Percentiles rank a stretch among this genome's conserved stretches.
phyloP scores from a whole-genome alignment of 2,888 invertebrate genomes.

The Mycalesis mineus region DNA sequence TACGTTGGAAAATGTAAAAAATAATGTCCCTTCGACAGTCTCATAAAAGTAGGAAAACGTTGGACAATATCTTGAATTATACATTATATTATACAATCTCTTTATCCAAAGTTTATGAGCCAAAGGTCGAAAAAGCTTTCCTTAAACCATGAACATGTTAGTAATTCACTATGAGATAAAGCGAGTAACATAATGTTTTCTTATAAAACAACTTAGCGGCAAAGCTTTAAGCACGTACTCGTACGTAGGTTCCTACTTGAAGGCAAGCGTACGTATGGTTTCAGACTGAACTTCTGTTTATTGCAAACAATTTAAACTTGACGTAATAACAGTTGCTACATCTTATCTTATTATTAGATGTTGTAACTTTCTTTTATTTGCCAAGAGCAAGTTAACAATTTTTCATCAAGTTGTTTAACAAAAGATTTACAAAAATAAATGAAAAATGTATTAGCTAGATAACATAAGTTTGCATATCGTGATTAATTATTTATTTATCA shows the following conservation, averaged over 20 bases:
- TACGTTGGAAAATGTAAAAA: no score
- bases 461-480: no score
- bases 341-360: neutral
- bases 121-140: no score
- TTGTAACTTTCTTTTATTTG: neutral
- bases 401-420: neutral
- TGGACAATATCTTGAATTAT: no score
- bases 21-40: no score
- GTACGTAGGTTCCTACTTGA: no score
- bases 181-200: constrained; percentile 6
- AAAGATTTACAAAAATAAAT: no score
- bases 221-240: constrained; percentile 5
- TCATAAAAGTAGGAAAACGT: no score
- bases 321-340: neutral
- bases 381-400: neutral
- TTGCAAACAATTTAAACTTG: constrained; percentile 6
- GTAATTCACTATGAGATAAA: neutral
- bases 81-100: no score
- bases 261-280: neutral
- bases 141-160: neutral
- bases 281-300: constrained; percentile 9
- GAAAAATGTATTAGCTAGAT: no score
- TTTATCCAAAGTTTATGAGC: no score
- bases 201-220: constrained; percentile 15
- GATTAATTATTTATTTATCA: no score